A percentile compares a stretch with the other conserved stretches of the same genome.
Conservation (phyloP, 2,797 vertebrate species). For the Silurus aristotelis region DNA sequence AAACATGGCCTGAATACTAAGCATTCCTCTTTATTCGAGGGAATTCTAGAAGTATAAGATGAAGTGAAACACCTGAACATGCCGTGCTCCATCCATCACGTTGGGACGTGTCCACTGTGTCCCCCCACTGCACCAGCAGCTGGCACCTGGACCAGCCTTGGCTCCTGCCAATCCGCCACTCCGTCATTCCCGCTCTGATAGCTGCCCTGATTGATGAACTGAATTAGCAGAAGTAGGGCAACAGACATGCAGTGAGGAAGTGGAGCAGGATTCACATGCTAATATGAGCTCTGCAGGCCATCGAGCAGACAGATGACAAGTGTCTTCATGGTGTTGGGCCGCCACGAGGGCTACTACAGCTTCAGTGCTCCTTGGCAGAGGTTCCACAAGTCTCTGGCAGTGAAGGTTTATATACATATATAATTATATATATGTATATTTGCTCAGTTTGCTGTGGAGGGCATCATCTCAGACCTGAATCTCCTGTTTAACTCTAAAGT, state of each 20-base stretch:
- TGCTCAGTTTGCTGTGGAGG: not conserved
- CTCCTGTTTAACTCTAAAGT: not conserved
- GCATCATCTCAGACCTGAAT: not conserved
- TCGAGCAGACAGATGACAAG: constrained; percentile 39
- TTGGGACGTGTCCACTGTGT: constrained; percentile 3
- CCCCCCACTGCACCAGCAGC: constrained; percentile 32
- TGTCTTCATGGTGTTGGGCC: constrained; percentile 14
- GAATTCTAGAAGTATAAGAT: not conserved
- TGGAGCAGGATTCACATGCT: constrained; percentile 35
- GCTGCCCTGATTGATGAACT: constrained; percentile 37
- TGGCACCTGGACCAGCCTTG: constrained; percentile 18
- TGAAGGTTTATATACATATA: not conserved
- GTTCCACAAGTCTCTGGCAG: not conserved
- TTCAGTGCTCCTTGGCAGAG: constrained; percentile 9
- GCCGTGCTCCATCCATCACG: constrained; percentile 20
- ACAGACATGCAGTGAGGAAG: constrained; percentile 22
- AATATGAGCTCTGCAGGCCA: constrained; percentile 38
- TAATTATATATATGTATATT: not conserved
- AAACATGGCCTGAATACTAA: not conserved
- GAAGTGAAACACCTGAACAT: constrained; percentile 24
- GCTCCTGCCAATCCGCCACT: constrained; percentile 23
- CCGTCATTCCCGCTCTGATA: constrained; percentile 21
- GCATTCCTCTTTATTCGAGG: not conserved
- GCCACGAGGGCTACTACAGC: not conserved
- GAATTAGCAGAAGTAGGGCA: constrained; percentile 26